Base-by-base conservation (phyloP, 2,113 vertebrate genomes). In the Agelaius phoeniceus region DNA sequence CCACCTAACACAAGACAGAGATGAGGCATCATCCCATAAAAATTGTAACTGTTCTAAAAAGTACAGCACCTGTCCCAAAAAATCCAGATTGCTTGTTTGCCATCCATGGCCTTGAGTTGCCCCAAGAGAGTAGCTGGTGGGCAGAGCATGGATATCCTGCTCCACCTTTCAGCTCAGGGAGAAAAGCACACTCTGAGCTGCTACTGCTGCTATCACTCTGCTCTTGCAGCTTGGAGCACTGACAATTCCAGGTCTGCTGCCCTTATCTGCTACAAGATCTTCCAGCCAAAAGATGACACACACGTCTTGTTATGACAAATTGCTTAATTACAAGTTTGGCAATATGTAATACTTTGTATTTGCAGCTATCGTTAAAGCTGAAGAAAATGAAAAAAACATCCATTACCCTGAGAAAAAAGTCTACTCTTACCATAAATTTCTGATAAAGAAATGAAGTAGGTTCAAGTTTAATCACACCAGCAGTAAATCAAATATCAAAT, bases 401-500 rank as follows among this genome's bases (percentile, higher is more conserved):
- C 82, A 69, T 75, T 95, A 96, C 85, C 63, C 54, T 54, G 59
- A 81, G 54, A 75, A 93, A 93, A 86, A 92, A 81, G 63, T 90
- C 80, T 41, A 80, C 87, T 90, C 69, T 89, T 93, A 94, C 90
- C 85, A 88, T 96, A 85, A 97, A 96, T 97, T 97, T 94, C 95
- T 90, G 90, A 80, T 94, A 95, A 96, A 96, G 95, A 97, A 97
- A 97, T 96, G 92, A 97, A 98, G 93, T 94, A 89, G 90, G 96
- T 97, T 97, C 95, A 91, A 91, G 97, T 98, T 97, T 97, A 97
- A 98, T 98, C 97, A 97, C 65, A 95, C 41, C 51, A 90, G 87
- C 94, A 88, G 93, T 98, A 98, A 98, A 98, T 98, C 98, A 98
- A 98, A 98, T 96, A 98, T 97, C 98, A 97, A 96, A 98, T 98